These are phyloP conservation scores for Drosophila eugracilis DNA, from an alignment of 1,140 invertebrate genomes.

Conservation along the genomic window DNA sequence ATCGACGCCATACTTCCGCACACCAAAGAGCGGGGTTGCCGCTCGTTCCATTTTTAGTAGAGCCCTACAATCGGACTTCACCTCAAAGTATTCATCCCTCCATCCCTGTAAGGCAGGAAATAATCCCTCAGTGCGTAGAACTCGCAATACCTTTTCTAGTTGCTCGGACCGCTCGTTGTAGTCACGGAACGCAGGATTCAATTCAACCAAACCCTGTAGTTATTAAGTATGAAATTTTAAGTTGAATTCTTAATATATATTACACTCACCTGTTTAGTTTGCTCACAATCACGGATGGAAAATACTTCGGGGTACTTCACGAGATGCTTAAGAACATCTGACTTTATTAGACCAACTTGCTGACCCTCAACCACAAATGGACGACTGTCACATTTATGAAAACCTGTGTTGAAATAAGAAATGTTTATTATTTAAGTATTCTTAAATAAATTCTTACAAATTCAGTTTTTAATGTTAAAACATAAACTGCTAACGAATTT, in stretches of 20 bases:
- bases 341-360: constrained; percentile 94
- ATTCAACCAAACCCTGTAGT: constrained; percentile 87
- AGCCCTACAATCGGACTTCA: constrained; percentile 89
- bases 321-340: constrained; percentile 92
- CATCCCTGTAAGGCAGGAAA: constrained; percentile 92
- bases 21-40: constrained; percentile 96
- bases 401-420: constrained; percentile 85
- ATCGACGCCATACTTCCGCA: constrained; percentile 96
- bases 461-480: background rate
- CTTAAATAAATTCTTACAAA: background rate
- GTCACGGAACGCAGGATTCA: constrained; percentile 93
- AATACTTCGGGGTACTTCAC: constrained; percentile 92
- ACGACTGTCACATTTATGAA: constrained; percentile 90
- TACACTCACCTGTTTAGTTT: constrained; percentile 70
- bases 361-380: constrained; percentile 94
- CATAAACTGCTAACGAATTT: background rate
- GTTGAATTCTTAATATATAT: background rate
- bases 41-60: constrained; percentile 96
- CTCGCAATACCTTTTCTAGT: constrained; percentile 92
- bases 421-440: constrained; percentile 10
- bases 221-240: background rate
- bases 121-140: constrained; percentile 88
- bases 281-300: constrained; percentile 82
- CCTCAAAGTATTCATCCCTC: constrained; percentile 96
- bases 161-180: constrained; percentile 91